Conservation (phyloP, 2,113 vertebrate genomes). For the Tragelaphus buxtoni region DNA sequence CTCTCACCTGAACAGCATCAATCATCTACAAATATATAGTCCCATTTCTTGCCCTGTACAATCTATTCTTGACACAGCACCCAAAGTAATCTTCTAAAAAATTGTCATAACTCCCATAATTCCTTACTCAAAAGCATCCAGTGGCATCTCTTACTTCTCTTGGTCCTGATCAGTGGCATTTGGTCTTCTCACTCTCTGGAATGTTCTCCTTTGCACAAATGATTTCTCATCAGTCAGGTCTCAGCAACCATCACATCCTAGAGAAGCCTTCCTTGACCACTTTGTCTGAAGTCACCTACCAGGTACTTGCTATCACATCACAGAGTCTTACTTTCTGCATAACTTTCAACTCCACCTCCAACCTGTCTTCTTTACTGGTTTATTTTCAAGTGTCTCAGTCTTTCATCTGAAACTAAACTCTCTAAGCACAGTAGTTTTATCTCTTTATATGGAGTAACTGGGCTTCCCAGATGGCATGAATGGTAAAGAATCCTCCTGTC, state of each 20-base stretch:
- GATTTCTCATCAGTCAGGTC: neutral
- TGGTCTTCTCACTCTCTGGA: neutral
- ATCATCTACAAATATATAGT: neutral
- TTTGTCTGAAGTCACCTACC: neutral
- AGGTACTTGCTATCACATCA: neutral
- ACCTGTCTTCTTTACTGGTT: neutral
- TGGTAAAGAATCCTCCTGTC: neutral
- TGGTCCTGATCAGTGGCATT: neutral
- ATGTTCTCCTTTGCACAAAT: neutral
- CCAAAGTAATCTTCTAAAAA: neutral
- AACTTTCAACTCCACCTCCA: neutral
- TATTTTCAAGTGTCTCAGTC: neutral
- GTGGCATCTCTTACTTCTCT: neutral
- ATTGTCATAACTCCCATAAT: neutral
- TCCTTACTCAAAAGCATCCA: neutral
- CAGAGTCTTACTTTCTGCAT: neutral
- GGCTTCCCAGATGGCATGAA: neutral
- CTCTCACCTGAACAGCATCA: neutral
- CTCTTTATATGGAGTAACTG: neutral
- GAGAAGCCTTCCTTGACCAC: neutral
- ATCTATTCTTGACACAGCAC: neutral
- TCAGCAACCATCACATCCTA: neutral
- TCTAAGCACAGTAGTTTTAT: neutral
- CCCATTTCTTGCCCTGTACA: neutral
- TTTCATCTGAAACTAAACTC: neutral